Conservation (phyloP, 2,888 invertebrate species). For the Cantharis nigra region DNA sequence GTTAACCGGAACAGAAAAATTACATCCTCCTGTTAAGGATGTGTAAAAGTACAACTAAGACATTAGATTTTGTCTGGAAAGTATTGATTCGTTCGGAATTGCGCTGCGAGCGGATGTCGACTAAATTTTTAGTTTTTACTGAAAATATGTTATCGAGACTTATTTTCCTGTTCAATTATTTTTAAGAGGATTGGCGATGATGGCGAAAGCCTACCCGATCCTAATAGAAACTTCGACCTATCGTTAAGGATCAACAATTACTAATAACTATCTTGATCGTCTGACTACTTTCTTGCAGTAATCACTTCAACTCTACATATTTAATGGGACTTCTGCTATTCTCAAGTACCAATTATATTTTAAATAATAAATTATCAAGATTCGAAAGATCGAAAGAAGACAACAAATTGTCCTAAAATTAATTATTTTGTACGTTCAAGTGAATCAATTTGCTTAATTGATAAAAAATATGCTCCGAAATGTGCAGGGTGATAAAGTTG, state of each 20-base stretch:
- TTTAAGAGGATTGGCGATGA: not conserved
- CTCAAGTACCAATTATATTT: not conserved
- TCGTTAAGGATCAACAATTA: not conserved
- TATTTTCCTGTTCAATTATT: not conserved
- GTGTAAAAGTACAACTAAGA: not conserved
- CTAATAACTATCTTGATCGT: not conserved
- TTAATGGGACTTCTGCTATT: no score
- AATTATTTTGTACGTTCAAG: constrained; percentile 5
- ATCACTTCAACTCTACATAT: not conserved
- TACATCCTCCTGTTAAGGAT: not conserved
- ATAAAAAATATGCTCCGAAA: constrained; percentile 1
- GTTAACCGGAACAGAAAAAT: not conserved
- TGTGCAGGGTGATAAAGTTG: constrained; percentile 7
- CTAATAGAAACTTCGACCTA: not conserved
- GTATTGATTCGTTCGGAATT: not conserved
- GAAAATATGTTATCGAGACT: not conserved
- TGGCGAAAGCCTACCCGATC: not conserved
- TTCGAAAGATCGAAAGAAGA: no score
- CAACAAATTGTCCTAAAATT: not conserved
- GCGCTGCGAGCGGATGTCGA: not conserved
- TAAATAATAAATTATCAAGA: not conserved
- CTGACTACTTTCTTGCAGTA: not conserved
- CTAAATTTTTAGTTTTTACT: not conserved
- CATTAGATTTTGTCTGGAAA: not conserved
- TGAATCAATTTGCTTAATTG: constrained; percentile 23